Percentiles rank a stretch among this genome's conserved stretches.
phyloP scores from a whole-genome alignment of 2,888 invertebrate species.

The Xestoiulus laeticollis region DNA sequence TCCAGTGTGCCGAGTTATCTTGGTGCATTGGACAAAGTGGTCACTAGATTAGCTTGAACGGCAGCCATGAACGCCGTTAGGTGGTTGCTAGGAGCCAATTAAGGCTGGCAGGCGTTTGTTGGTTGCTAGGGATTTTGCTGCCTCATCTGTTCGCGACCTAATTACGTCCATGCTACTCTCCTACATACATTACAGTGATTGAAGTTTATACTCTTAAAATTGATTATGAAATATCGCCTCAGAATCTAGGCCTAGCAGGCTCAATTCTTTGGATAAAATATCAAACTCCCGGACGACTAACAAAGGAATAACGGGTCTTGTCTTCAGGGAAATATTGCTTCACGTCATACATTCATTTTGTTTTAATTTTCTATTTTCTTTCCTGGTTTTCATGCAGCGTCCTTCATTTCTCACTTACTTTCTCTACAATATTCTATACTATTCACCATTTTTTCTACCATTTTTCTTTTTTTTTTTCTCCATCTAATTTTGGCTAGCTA shows the following conservation, averaged over 20 bases:
- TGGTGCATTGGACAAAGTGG: neutral
- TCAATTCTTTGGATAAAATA: neutral
- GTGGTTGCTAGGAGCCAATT: slow-evolving; percentile 40
- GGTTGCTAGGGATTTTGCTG: slow-evolving; percentile 41
- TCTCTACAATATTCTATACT: no score
- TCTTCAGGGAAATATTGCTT: neutral
- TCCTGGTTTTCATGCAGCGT: neutral
- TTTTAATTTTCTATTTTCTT: slow-evolving; percentile 16
- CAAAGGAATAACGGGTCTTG: neutral
- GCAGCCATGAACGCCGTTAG: neutral
- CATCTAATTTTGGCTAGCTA: slow-evolving; percentile 20
- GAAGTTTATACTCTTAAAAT: slow-evolving; percentile 41
- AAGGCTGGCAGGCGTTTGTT: slow-evolving; percentile 41
- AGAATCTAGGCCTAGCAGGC: slow-evolving; percentile 23
- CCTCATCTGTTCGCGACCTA: slow-evolving; percentile 41
- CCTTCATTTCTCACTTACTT: neutral
- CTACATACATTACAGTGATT: slow-evolving; percentile 41
- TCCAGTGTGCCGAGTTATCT: neutral
- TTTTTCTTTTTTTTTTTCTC: neutral
- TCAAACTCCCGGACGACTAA: neutral
- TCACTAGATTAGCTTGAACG: neutral
- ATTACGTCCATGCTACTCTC: slow-evolving; percentile 35
- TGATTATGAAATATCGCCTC: slow-evolving; percentile 41
- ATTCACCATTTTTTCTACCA: neutral
- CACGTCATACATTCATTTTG: slow-evolving; percentile 18